These are phyloP conservation scores for Halcyon smyrnensis DNA, from an alignment of 2,797 vertebrate species.

Conservation along the genomic window DNA sequence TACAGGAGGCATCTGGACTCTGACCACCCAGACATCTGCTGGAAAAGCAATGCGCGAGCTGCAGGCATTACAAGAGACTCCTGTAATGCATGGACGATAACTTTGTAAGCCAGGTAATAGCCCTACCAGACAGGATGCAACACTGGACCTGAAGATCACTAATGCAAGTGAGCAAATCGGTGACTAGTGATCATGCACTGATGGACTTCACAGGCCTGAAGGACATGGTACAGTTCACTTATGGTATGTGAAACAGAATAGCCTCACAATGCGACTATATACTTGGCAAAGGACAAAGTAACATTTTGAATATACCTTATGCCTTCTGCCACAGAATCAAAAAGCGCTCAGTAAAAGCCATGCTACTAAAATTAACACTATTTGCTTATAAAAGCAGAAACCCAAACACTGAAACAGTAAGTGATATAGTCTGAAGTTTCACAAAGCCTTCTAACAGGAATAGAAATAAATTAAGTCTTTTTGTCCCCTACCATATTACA, in stretches of 20 bases:
- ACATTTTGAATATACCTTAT: not conserved
- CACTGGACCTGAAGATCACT: too few relatives aligned
- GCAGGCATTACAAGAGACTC: too few relatives aligned
- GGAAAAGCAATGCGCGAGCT: too few relatives aligned
- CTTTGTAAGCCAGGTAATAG: too few relatives aligned
- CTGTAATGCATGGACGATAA: too few relatives aligned
- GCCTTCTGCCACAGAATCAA: not conserved
- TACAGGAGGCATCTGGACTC: too few relatives aligned
- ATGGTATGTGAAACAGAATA: not conserved
- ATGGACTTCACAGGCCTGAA: too few relatives aligned
- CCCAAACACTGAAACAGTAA: not conserved
- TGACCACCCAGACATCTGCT: too few relatives aligned
- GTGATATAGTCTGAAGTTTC: not conserved
- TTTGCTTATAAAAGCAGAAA: not conserved
- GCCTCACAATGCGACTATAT: not conserved
- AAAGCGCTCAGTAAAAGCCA: not conserved
- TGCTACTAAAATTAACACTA: not conserved
- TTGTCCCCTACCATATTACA: not conserved
- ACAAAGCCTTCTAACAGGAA: not conserved
- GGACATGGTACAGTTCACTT: not conserved
- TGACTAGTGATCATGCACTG: too few relatives aligned
- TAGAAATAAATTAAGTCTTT: not conserved
- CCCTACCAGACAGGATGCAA: too few relatives aligned
- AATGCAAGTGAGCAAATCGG: too few relatives aligned
- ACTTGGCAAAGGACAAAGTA: not conserved